Conservation (phyloP, 2,888 invertebrate genomes). For the Ennomos quercinarius region DNA sequence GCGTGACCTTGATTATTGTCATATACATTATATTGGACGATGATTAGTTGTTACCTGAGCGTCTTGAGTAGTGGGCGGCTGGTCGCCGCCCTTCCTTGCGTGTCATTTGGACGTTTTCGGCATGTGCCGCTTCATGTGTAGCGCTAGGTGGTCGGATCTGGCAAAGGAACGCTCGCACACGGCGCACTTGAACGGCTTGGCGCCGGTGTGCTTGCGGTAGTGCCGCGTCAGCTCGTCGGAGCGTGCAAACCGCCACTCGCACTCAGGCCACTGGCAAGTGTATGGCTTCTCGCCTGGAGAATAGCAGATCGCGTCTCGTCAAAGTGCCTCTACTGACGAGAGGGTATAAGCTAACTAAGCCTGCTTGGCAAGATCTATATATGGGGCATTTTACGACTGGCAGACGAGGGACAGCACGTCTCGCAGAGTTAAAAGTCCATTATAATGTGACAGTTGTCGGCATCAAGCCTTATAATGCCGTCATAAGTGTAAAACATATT, state of each 20-base stretch:
- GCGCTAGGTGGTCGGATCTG: constrained; percentile 96
- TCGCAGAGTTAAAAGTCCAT: too few species aligned
- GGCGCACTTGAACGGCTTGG: constrained; percentile 98
- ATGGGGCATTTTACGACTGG: too few species aligned
- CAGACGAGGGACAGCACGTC: too few species aligned
- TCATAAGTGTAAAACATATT: too few species aligned
- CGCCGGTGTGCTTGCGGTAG: constrained; percentile 98
- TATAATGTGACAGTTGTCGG: too few species aligned
- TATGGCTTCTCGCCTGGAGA: constrained; percentile 97
- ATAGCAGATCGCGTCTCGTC: neutral
- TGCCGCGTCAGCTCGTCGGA: constrained; percentile 98
- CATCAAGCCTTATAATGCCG: too few species aligned
- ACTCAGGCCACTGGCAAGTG: constrained; percentile 99
- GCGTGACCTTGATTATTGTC: too few species aligned
- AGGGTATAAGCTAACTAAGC: too few species aligned
- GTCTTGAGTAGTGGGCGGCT: constrained; percentile 68
- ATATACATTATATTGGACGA: neutral
- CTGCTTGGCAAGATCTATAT: too few species aligned
- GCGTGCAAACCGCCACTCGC: constrained; percentile 98
- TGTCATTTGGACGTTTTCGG: constrained; percentile 93
- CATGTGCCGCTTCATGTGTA: constrained; percentile 98
- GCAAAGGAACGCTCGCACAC: constrained; percentile 98
- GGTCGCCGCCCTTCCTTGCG: constrained; percentile 78
- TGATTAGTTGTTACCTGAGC: constrained; percentile 58
- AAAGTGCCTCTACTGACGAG: neutral